A percentile compares a stretch with the other conserved stretches of the same genome.
phyloP scores from a whole-genome alignment of 2,113 vertebrate species.

The Myrmecobius fasciatus region DNA sequence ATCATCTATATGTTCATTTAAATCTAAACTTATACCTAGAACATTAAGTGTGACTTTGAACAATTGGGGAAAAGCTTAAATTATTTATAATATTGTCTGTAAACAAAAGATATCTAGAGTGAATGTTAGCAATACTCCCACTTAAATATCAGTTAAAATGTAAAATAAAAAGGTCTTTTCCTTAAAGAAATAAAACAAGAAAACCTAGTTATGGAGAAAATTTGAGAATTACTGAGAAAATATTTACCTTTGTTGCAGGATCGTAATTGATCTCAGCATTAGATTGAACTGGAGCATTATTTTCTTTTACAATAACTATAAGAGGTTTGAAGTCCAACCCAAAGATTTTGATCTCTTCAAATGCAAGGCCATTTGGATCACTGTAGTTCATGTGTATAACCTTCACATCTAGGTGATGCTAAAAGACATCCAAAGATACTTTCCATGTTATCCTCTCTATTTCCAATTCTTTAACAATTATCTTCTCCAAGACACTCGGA shows the following conservation, averaged over 20 bases:
- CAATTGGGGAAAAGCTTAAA: neutral
- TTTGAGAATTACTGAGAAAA: neutral
- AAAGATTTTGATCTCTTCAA: constrained; percentile 67
- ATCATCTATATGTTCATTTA: neutral
- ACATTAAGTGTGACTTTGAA: neutral
- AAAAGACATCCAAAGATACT: neutral
- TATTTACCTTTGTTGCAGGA: fast-evolving
- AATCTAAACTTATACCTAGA: neutral
- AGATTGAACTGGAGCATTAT: fast-evolving
- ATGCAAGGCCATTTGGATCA: constrained; percentile 62
- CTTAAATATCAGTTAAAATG: neutral
- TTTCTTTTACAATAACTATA: neutral
- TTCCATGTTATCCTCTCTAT: too few relatives aligned
- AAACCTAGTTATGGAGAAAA: neutral
- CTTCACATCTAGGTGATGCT: constrained; percentile 31
- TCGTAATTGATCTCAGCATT: fast-evolving
- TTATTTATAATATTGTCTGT: neutral
- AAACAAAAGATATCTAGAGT: too few relatives aligned
- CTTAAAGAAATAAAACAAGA: neutral
- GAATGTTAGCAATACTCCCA: neutral
- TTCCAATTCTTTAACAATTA: too few relatives aligned
- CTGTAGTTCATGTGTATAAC: neutral
- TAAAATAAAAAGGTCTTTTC: neutral
- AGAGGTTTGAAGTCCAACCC: fast-evolving
- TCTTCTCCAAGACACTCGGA: too few relatives aligned